Percentiles rank a stretch among this genome's conserved stretches.
Evolutionary conservation across 2,888 invertebrate species (phyloP).

Genomic region (Horisme vitalbata): DNA sequence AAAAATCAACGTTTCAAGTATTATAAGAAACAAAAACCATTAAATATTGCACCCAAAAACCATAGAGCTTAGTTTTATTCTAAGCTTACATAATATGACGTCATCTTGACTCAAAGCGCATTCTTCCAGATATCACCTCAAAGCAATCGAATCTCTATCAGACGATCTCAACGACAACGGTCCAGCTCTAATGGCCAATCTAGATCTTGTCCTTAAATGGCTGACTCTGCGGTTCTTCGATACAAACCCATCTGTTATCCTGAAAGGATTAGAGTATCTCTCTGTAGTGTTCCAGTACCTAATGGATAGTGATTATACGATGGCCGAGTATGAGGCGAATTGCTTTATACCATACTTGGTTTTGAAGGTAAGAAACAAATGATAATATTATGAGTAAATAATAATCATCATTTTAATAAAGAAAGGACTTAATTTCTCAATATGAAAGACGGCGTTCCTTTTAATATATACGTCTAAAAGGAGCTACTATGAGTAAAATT

Average conservation of each 20-base stretch:
- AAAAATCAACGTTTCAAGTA: too few species aligned
- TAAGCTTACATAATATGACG: too few species aligned
- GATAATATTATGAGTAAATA: too few species aligned
- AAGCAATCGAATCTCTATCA: conserved; percentile 94
- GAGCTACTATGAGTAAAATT: too few species aligned
- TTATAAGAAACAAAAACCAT: too few species aligned
- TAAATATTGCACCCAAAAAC: too few species aligned
- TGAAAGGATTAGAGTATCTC: conserved; percentile 97
- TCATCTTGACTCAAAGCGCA: too few species aligned
- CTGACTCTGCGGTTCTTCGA: conserved; percentile 98
- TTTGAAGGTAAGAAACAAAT: conserved; percentile 91
- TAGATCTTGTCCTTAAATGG: conserved; percentile 98
- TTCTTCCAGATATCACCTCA: conserved; percentile 92
- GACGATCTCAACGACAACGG: conserved; percentile 92
- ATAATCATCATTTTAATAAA: too few species aligned
- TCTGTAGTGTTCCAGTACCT: conserved; percentile 91
- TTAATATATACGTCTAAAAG: too few species aligned
- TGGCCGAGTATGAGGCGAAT: conserved; percentile 95
- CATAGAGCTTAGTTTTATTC: too few species aligned
- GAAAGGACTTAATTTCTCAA: too few species aligned
- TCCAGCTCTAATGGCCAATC: conserved; percentile 92
- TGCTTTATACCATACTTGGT: conserved; percentile 98
- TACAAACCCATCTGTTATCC: conserved; percentile 98
- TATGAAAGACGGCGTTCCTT: too few species aligned
- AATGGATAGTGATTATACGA: conserved; percentile 90